phyloP scores from a whole-genome alignment of 2,888 invertebrate genomes.

The Hartigia nigra region DNA sequence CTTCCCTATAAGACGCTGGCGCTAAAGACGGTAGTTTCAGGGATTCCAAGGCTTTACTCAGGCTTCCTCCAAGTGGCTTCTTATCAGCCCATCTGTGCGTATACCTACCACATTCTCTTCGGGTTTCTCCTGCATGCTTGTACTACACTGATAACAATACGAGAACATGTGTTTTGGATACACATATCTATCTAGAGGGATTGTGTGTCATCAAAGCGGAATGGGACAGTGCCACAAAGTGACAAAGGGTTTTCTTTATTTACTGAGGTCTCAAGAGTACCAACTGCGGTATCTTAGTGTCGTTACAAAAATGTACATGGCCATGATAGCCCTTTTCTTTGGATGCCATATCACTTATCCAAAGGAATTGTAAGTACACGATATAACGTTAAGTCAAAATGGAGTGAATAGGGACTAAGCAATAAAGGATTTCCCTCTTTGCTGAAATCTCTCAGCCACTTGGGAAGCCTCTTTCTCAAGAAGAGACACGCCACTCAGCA shows the following conservation, averaged over 20 bases:
- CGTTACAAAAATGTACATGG: neutral
- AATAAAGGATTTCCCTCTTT: neutral
- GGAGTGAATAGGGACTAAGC: neutral
- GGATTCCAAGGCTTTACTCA: neutral
- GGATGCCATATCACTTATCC: neutral
- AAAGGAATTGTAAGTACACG: neutral
- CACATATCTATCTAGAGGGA: neutral
- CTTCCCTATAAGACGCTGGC: slow-evolving; percentile 23
- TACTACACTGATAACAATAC: neutral
- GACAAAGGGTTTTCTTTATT: neutral
- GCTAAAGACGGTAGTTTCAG: slow-evolving; percentile 17
- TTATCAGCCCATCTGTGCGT: neutral
- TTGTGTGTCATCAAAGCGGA: neutral
- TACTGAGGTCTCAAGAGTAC: neutral
- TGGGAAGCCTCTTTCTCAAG: neutral
- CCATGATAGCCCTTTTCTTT: neutral
- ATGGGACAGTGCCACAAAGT: neutral
- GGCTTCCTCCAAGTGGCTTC: neutral
- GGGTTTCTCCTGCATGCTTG: neutral
- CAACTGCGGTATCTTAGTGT: neutral
- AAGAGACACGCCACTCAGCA: neutral
- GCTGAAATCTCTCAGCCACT: neutral
- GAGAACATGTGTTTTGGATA: neutral
- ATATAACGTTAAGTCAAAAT: neutral
- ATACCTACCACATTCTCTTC: neutral